These are phyloP conservation scores for Apamea crenata DNA, from an alignment of 2,888 invertebrate genomes.

Conservation along the genomic window DNA sequence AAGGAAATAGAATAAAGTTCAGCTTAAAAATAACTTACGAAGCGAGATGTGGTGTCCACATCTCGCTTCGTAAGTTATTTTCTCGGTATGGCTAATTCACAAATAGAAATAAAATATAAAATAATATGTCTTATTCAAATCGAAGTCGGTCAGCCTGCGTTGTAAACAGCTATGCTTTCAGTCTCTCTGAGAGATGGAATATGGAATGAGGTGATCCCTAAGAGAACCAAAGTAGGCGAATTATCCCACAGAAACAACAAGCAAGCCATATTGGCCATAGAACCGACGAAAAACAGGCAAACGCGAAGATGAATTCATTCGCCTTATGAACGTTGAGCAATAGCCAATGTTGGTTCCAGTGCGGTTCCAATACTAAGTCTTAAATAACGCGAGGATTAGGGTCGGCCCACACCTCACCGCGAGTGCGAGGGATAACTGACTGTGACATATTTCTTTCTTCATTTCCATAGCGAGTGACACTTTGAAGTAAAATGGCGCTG, in stretches of 20 bases:
- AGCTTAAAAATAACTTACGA: neutral
- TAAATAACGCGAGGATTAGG: slow-evolving; percentile 62
- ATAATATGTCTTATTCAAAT: neutral
- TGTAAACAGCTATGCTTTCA: neutral
- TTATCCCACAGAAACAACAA: neutral
- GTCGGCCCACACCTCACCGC: slow-evolving; percentile 51
- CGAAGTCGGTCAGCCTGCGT: neutral
- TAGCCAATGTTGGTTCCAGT: slow-evolving; percentile 39
- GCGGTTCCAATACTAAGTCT: slow-evolving; percentile 32
- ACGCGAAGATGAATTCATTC: neutral
- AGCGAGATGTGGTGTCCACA: neutral
- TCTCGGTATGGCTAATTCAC: neutral
- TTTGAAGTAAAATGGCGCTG: slow-evolving; percentile 26
- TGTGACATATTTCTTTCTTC: slow-evolving; percentile 54
- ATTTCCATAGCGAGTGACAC: slow-evolving; percentile 56
- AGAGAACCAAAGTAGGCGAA: neutral
- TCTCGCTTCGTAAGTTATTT: too few relatives aligned
- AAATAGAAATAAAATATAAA: neutral
- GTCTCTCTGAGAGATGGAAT: neutral
- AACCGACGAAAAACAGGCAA: neutral
- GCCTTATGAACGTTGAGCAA: neutral
- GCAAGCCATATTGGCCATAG: neutral
- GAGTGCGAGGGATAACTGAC: slow-evolving; percentile 36
- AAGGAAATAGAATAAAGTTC: neutral
- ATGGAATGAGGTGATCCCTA: neutral